Percentiles rank a stretch among this genome's conserved stretches.
Evolutionary conservation across 2,888 invertebrate genomes (phyloP).

Genomic region (Caradrina clavipalpis): DNA sequence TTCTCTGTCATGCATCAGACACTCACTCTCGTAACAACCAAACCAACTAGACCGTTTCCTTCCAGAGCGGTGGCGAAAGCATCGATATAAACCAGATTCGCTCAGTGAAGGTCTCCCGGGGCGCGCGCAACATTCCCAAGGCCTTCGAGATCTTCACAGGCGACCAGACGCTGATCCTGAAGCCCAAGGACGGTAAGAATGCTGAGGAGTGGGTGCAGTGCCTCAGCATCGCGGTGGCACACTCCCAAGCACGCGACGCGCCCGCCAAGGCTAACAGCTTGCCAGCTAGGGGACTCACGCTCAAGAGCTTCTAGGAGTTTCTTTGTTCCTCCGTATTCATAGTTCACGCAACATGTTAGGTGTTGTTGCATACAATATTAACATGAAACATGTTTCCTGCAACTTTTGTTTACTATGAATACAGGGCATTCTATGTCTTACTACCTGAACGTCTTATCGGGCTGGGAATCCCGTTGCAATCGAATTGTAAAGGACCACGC

Average conservation of each 20-base stretch:
- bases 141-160: conserved; percentile 99
- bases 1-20: neutral
- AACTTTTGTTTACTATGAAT: neutral
- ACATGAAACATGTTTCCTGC: neutral
- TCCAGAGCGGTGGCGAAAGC: conserved; percentile 95
- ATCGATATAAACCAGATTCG: conserved; percentile 98
- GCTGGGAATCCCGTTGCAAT: neutral
- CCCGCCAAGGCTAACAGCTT: conserved; percentile 89
- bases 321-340: conserved; percentile 5
- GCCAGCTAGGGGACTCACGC: conserved; percentile 87
- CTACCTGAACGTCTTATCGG: neutral
- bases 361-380: neutral
- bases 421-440: neutral
- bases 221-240: conserved; percentile 97
- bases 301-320: conserved; percentile 82
- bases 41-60: neutral
- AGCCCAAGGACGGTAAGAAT: conserved; percentile 98
- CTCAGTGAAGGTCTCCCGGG: conserved; percentile 97
- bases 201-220: conserved; percentile 99
- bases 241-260: conserved; percentile 93
- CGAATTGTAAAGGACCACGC: neutral
- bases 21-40: too few species aligned
- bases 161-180: conserved; percentile 97
- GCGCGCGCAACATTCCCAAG: conserved; percentile 97
- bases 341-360: neutral